Base-by-base conservation (phyloP, 2,888 invertebrate genomes). In the Dyspetes luteomarginatus region DNA sequence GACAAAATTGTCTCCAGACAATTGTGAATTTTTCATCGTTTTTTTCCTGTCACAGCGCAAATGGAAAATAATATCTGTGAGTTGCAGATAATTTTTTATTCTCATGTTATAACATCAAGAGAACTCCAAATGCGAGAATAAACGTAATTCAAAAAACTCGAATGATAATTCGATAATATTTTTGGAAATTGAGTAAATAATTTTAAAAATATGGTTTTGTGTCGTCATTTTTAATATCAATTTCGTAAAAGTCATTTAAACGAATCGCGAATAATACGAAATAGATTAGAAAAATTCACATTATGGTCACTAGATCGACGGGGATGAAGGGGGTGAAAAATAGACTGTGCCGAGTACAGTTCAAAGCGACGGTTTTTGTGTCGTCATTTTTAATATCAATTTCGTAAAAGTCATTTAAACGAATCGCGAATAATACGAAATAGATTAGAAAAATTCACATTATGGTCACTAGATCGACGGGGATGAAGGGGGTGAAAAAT, bases 301-400 rank as follows among this genome's bases (percentile, higher is more conserved):
- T 67, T 9, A 52, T 30, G 15, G 19, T 15, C 19, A 24, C n/a
- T 3, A 28, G n/a, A 28, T 28, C 9, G 3, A 36, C 26, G 7
- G 50, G 28, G 30, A 41, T n/a, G 36, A 36, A 41, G 56, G 56
- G 45, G 30, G 15, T 48, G 3, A 56, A 65, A 26, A 58, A 58
- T 68, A 58, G 58, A 68, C 60, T 68, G 60, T 60, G 22, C 52
- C 19, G 69, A 69, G 64, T 77, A 69, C 64, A 71, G 76, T 69
- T 77, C 69, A 30, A 36, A 36, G 12, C 12, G 2, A 9, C 36
- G 12, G 12, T 36, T 36, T 30, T 30, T 36, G 12, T 36, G n/a
- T 36, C 2, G 1, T 3, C 0, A 3, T 36, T 7, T 12, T 36
- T 9, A 36, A 36, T 36, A 12, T 3, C 2, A 2, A 36, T 12